Evolutionary conservation across 2,888 invertebrate genomes (phyloP), one percentile per base, ranked within the genome.

Genomic region (Neria commutata): DNA sequence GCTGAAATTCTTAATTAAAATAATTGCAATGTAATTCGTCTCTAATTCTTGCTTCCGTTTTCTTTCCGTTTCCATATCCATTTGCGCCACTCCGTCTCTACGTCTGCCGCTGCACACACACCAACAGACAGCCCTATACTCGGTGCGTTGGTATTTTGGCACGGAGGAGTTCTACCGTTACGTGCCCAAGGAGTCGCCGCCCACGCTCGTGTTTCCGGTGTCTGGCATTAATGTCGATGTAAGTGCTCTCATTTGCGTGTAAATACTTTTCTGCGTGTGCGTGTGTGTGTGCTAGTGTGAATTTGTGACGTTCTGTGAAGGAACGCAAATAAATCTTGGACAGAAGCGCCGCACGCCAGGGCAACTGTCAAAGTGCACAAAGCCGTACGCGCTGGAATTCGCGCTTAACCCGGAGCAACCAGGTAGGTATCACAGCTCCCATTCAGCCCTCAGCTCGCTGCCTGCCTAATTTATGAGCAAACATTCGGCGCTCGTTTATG

Each of bases 91-190:
- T n/a, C n/a, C 21, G 21, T 23, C 19, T 23, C 24, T 46, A 14
- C 24, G 16, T 24, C 16, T 34, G 26, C 8, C 23, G n/a, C 26
- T 17, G 10, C 29, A 23, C 21, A 50, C 29, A 23, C 34, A 47
- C n/a, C n/a, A n/a, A n/a, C n/a, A 82, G 82, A 81, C 81, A 50
- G 77, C 79, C 34, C 81, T 88, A 46, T 88, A 88, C 74, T 84
- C 86, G 21, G 85, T 88, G 64, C 86, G 87, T 76, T 88, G 88
- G 87, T 87, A 87, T 79, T 84, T 86, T 68, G 85, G 85, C 62
- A 73, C 80, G 26, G 83, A 83, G 65, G 88, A 88, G 76, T 88
- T 88, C 79, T 88, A 87, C 78, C 84, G 87, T 66, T 88, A 81
- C 74, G 83, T 86, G 58, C 87, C 87, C 33, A 86, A 85, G 66